Base-by-base conservation (phyloP, 2,888 invertebrate species). In the Beris morrisii region DNA sequence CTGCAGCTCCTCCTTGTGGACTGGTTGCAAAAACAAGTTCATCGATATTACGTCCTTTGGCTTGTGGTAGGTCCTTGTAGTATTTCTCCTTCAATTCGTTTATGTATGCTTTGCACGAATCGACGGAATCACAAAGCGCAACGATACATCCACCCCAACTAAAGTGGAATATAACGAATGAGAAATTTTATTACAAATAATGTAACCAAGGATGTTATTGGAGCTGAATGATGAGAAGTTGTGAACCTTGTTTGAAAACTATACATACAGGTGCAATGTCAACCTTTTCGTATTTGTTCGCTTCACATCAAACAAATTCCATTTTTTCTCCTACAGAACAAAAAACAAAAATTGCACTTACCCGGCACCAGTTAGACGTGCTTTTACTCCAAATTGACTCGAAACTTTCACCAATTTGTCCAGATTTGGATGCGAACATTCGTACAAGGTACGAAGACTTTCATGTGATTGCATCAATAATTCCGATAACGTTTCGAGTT, bases 91-190 rank as follows among this genome's bases (percentile, higher is more conserved):
- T 87, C 64, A 96, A 79, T 58, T 82, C 82, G 15, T 85, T 79
- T 52, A 94, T 86, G 76, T 92, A 95, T 69, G 83, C 79, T 12
- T 85, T 79, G 5, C 90, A 87, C 69, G 86, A 84, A 56, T 87
- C 84, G 66, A 85, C 84, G 0, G 81, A 81, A 32, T 78, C 74
- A 68, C 80, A 80, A 65, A 80, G 72, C 48, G 95, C 94, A 11
- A 99, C 95, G 64, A 91, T 87, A 80, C 97, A 98, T 5, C 99
- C 99, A 45, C 98, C 99, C 98, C 98, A 98, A 6, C 91, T 91
- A 73, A 6, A n/a, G 12, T 38, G 1, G 9, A 38, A 38, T 38
- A 38, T 1, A 32, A 38, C 38, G 38, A 38, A 38, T 7, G 9
- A 38, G 9, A 38, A 38, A 38, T 9, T 38, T 5, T 9, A 38